Percentiles rank a stretch among this genome's conserved stretches.
phyloP scores from a whole-genome alignment of 2,888 invertebrate genomes.

The Latrodectus hesperus region DNA sequence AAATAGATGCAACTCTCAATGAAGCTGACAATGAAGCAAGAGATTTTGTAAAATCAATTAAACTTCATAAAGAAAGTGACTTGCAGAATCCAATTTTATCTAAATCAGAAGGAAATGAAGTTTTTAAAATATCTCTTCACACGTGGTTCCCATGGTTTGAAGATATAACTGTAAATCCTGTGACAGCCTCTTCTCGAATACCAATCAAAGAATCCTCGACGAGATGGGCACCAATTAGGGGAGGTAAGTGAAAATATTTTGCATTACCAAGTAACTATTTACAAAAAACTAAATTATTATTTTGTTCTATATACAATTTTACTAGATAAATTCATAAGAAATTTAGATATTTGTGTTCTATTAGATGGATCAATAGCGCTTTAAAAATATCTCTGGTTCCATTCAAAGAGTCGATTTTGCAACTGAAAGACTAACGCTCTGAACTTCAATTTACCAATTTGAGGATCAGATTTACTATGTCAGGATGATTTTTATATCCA shows the following conservation, averaged over 20 bases:
- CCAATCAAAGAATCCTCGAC: neutral
- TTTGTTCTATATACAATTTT: too few relatives aligned
- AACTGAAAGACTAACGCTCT: too few relatives aligned
- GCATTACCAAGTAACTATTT: too few relatives aligned
- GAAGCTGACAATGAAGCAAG: neutral
- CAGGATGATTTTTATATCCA: too few relatives aligned
- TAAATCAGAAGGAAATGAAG: neutral
- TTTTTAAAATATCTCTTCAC: neutral
- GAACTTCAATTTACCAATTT: too few relatives aligned
- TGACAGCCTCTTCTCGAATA: neutral
- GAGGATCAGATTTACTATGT: too few relatives aligned
- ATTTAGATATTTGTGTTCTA: too few relatives aligned
- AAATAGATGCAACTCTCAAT: neutral
- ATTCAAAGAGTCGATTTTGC: too few relatives aligned
- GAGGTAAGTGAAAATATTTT: conserved; percentile 13
- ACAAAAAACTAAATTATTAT: too few relatives aligned
- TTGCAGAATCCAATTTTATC: neutral
- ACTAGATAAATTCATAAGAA: too few relatives aligned
- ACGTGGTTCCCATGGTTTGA: conserved; percentile 47
- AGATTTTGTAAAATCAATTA: neutral
- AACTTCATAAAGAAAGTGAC: neutral
- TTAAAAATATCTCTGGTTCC: too few relatives aligned
- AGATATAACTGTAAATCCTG: neutral
- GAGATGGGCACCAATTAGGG: neutral
- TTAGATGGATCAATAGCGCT: too few relatives aligned